Conservation (phyloP, 2,888 invertebrate species). For the Drosophila cognata region DNA sequence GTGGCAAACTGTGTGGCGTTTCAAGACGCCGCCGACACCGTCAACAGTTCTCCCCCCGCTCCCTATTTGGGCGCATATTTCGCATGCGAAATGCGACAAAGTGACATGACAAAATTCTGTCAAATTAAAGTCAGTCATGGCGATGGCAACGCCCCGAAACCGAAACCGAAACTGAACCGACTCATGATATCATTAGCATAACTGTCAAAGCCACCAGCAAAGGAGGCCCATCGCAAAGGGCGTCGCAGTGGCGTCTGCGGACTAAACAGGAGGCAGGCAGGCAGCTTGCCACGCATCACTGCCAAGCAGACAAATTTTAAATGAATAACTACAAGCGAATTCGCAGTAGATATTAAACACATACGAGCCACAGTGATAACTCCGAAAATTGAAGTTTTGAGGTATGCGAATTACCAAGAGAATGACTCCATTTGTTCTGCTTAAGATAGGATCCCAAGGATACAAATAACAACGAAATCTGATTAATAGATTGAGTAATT, state of each 20-base stretch:
- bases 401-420: neutral
- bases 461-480: neutral
- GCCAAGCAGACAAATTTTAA: conserved; percentile 69
- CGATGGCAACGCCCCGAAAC: conserved; percentile 27
- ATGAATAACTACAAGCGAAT: conserved; percentile 41
- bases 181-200: conserved; percentile 71
- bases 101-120: conserved; percentile 80
- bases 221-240: conserved; percentile 18
- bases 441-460: neutral
- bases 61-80: conserved; percentile 46
- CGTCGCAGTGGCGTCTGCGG: conserved; percentile 52
- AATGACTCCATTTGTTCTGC: neutral
- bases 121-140: conserved; percentile 80
- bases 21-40: conserved; percentile 65
- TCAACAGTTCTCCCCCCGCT: conserved; percentile 10
- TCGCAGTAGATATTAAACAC: conserved; percentile 50
- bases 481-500: accelerated
- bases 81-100: conserved; percentile 61
- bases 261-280: conserved; percentile 1
- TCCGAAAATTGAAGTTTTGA: neutral
- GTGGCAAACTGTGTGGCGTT: conserved; percentile 83
- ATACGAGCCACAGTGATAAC: neutral
- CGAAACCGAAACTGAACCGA: conserved; percentile 25
- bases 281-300: conserved; percentile 57
- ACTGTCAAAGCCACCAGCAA: conserved; percentile 59